phyloP scores from a whole-genome alignment of 2,797 vertebrate species.

The Serranus cabrilla region DNA sequence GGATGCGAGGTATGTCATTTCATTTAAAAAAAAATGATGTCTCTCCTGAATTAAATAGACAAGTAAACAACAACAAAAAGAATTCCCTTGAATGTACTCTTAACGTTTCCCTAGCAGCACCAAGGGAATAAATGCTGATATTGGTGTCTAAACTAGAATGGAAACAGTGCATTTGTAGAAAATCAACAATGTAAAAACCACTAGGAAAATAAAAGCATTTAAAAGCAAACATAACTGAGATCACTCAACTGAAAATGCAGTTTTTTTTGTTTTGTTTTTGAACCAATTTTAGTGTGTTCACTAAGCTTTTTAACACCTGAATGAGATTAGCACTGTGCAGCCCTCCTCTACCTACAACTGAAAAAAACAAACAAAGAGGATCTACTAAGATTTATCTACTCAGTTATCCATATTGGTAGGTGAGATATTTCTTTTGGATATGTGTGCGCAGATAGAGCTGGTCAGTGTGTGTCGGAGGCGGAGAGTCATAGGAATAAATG shows the following conservation, averaged over 20 bases:
- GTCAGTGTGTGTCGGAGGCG: conserved; percentile 50
- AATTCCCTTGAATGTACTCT: conserved; percentile 69
- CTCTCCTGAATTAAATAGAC: conserved; percentile 71
- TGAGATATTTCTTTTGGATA: conserved; percentile 36
- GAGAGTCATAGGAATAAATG: conserved; percentile 33
- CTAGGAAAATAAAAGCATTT: conserved; percentile 71
- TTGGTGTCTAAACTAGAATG: conserved; percentile 56
- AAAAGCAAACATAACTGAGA: conserved; percentile 67
- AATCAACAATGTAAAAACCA: conserved; percentile 70
- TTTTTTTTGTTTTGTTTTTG: conserved; percentile 4
- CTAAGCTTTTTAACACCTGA: conserved; percentile 55
- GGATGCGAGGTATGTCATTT: conserved; percentile 75
- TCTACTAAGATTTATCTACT: conserved; percentile 52
- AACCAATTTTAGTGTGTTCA: conserved; percentile 38
- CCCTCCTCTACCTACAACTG: conserved; percentile 48
- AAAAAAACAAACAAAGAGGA: conserved; percentile 35
- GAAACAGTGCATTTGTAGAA: conserved; percentile 67
- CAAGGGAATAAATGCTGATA: conserved; percentile 65
- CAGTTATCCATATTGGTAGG: conserved; percentile 35
- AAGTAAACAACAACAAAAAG: conserved; percentile 64
- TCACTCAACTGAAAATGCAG: conserved; percentile 57
- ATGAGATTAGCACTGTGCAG: conserved; percentile 44
- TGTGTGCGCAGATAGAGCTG: conserved; percentile 59
- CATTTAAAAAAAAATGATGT: conserved; percentile 36
- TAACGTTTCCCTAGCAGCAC: conserved; percentile 73